These are phyloP conservation scores for Globia sparganii DNA, from an alignment of 2,888 invertebrate genomes.

Conservation along the genomic window DNA sequence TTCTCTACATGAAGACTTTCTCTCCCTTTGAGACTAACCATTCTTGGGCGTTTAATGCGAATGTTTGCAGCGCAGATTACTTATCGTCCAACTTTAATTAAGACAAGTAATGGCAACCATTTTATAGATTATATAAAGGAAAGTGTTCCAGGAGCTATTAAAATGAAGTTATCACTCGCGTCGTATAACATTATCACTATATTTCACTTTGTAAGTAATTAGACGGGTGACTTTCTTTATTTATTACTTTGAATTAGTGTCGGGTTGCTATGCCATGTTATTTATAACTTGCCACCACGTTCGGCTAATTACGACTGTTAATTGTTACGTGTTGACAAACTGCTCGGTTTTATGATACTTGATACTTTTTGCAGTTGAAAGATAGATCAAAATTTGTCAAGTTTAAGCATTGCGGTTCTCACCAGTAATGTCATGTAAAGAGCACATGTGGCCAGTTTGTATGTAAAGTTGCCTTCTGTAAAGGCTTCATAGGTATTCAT, in stretches of 20 bases:
- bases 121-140: constrained; percentile 18
- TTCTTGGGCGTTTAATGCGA: constrained; percentile 1
- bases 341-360: constrained; percentile 45
- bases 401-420: constrained; percentile 44
- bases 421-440: constrained; percentile 39
- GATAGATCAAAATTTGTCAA: constrained; percentile 49
- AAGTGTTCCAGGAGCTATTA: constrained; percentile 43
- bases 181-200: constrained; percentile 53
- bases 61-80: not conserved
- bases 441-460: constrained; percentile 36
- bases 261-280: constrained; percentile 46
- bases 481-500: constrained; percentile 65
- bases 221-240: constrained; percentile 51
- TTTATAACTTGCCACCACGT: constrained; percentile 58
- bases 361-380: constrained; percentile 45
- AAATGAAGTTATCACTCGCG: constrained; percentile 50
- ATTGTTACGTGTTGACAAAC: constrained; percentile 59
- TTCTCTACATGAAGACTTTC: not conserved
- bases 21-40: not conserved
- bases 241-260: constrained; percentile 54
- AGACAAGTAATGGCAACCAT: constrained; percentile 8
- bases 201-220: constrained; percentile 60
- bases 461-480: constrained; percentile 31
- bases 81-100: constrained; percentile 14
- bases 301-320: constrained; percentile 61